These are phyloP conservation scores for Sinodicranocentrus sp. DNA, from an alignment of 2,888 invertebrate species.

Conservation along the genomic window DNA sequence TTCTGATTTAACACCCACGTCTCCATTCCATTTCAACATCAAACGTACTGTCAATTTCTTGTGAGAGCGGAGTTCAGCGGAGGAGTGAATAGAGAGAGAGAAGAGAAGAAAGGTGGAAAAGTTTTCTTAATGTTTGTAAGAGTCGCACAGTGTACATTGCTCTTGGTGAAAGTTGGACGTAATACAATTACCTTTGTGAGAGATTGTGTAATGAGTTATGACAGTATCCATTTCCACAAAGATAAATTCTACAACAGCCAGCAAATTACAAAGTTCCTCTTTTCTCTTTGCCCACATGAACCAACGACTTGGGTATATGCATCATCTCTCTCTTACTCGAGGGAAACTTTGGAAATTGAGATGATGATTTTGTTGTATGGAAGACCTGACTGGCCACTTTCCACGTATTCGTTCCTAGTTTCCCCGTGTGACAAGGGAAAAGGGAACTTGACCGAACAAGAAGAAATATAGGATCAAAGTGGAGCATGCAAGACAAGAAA, in stretches of 20 bases:
- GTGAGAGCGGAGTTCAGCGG: too few species aligned
- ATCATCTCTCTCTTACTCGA: constrained; percentile 20
- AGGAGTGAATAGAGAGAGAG: too few species aligned
- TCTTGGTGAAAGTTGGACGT: constrained; percentile 22
- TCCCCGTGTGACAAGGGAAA: constrained; percentile 19
- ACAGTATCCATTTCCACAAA: constrained; percentile 62
- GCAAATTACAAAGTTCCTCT: constrained; percentile 44
- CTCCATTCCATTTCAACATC: too few species aligned
- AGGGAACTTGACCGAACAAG: constrained; percentile 39
- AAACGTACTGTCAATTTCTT: too few species aligned
- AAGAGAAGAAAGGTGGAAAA: too few species aligned
- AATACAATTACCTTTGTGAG: constrained; percentile 57
- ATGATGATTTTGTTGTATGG: constrained; percentile 32
- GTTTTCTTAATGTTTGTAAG: too few species aligned
- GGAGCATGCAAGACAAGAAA: constrained; percentile 30
- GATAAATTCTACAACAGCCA: constrained; percentile 52
- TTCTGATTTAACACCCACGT: too few species aligned
- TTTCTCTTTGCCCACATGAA: neutral
- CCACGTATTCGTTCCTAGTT: constrained; percentile 12
- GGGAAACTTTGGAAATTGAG: constrained; percentile 41
- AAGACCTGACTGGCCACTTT: constrained; percentile 17
- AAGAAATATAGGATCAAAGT: constrained; percentile 23
- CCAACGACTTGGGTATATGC: neutral
- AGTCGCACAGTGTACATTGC: neutral
- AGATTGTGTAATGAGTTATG: constrained; percentile 53